Percentiles rank a stretch among this genome's conserved stretches.
These are phyloP conservation scores for Zaprionus nigranus DNA, from an alignment of 1,140 invertebrate species.

Conservation along the genomic window DNA sequence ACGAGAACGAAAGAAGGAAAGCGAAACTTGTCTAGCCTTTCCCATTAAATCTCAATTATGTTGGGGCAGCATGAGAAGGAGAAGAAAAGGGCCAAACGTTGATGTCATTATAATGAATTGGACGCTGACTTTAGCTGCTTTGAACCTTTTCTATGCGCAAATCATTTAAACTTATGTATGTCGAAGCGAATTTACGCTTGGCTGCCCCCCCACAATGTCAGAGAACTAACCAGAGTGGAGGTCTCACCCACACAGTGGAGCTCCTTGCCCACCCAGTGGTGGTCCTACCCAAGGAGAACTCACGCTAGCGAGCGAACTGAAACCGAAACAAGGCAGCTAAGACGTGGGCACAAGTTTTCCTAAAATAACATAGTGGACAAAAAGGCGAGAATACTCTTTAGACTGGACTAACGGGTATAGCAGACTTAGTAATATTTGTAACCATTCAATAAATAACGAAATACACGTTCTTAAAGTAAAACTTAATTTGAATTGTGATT, in stretches of 20 bases:
- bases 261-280: too few species aligned
- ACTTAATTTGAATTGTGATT: neutral
- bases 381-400: constrained; percentile 32
- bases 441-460: too few species aligned
- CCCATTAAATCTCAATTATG: constrained; percentile 11
- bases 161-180: constrained; percentile 77
- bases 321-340: constrained; percentile 42
- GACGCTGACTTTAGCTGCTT: constrained; percentile 59
- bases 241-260: neutral
- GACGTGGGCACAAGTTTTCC: constrained; percentile 67
- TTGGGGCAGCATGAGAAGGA: neutral
- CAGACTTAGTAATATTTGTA: neutral
- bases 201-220: constrained; percentile 44
- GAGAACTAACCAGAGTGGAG: neutral
- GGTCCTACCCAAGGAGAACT: neutral
- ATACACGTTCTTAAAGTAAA: neutral
- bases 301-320: neutral
- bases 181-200: constrained; percentile 59
- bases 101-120: constrained; percentile 80
- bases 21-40: constrained; percentile 1
- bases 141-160: constrained; percentile 70
- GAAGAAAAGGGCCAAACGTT: constrained; percentile 51
- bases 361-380: constrained; percentile 68
- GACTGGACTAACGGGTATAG: neutral
- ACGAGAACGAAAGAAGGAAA: neutral